These are phyloP conservation scores for Montipora capricornis DNA, from an alignment of 64 coral and sea anemone species.

Conservation along the genomic window DNA sequence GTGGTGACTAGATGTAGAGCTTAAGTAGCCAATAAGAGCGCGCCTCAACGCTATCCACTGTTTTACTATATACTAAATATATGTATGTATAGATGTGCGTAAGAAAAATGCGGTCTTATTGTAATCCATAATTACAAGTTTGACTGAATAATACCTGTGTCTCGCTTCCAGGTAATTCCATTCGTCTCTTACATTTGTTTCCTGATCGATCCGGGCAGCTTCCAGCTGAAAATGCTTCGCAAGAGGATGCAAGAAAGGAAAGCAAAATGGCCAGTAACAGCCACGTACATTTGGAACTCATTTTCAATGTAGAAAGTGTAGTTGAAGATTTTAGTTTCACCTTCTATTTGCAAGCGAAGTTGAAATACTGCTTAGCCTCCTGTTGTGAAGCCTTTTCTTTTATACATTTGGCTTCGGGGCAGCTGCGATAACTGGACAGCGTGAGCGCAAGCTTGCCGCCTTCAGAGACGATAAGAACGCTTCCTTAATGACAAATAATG, in stretches of 20 bases:
- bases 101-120: no score
- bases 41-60: no score
- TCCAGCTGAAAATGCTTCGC: background rate
- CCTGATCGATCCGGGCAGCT: background rate
- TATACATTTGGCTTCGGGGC: background rate
- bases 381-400: background rate
- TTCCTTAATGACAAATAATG: conserved; percentile 24
- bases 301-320: background rate
- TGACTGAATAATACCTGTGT: background rate
- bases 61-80: no score
- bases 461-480: background rate
- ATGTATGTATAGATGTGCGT: no score
- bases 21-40: no score
- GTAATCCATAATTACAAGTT: background rate
- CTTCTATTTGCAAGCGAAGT: background rate
- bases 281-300: background rate
- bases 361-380: background rate
- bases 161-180: background rate
- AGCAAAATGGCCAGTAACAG: background rate
- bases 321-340: background rate
- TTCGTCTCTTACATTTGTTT: background rate
- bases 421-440: background rate
- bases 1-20: no score
- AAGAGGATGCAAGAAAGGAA: background rate
- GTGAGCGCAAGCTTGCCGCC: background rate